Conservation (phyloP, 2,888 invertebrate species). For the Rhodophaea formosa region DNA sequence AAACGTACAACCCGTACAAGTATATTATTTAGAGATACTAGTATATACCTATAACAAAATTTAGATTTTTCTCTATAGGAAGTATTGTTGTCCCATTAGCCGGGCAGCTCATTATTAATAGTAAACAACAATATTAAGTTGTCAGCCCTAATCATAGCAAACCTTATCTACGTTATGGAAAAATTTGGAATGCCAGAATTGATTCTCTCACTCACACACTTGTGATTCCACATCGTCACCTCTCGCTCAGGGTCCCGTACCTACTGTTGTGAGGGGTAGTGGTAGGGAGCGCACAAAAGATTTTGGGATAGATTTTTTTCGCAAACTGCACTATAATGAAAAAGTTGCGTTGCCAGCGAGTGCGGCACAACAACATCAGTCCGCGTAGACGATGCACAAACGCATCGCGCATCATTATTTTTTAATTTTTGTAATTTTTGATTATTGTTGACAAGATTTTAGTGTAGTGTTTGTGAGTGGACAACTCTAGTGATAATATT, state of each 20-base stretch:
- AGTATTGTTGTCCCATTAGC: background rate
- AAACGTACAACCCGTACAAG: too few relatives aligned
- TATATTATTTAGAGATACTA: too few relatives aligned
- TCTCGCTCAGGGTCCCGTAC: conserved; percentile 60
- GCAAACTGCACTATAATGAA: conserved; percentile 70
- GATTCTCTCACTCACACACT: conserved; percentile 54
- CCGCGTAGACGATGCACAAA: conserved; percentile 28
- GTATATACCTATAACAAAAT: too few relatives aligned
- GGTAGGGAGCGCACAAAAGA: conserved; percentile 72
- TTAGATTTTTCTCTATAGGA: too few relatives aligned
- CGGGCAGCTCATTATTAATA: background rate
- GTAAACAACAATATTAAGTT: conserved; percentile 16
- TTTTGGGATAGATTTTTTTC: conserved; percentile 76
- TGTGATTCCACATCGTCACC: conserved; percentile 35
- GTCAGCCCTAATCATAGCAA: conserved; percentile 78
- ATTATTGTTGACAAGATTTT: conserved; percentile 17
- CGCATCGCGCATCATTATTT: conserved; percentile 19
- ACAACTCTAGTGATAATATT: background rate
- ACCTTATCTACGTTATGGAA: conserved; percentile 81
- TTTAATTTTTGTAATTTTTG: conserved; percentile 29
- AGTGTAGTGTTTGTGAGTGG: background rate
- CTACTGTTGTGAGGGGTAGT: conserved; percentile 68
- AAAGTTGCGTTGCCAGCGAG: conserved; percentile 40
- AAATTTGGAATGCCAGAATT: conserved; percentile 75
- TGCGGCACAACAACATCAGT: conserved; percentile 48